Evolutionary conservation across 2,888 invertebrate species (phyloP).

Genomic region (Diarsia brunnea): DNA sequence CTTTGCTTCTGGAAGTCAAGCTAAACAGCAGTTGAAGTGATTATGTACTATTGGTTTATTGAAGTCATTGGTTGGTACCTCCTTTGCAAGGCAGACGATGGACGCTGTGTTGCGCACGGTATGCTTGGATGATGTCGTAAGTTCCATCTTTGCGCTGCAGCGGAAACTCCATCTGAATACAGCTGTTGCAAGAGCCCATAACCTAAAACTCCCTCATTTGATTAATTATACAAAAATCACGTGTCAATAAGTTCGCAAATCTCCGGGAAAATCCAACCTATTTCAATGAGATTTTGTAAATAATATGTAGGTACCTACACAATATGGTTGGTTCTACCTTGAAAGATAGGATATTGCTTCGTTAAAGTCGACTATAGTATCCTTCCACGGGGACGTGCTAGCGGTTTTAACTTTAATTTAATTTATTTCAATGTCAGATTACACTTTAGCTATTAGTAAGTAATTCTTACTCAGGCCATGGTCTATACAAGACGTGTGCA

Average conservation of each 20-base stretch:
- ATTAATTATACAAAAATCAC: background rate
- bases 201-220: conserved; percentile 73
- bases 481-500: too few relatives aligned
- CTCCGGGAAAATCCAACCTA: background rate
- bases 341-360: too few relatives aligned
- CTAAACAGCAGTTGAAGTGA: background rate
- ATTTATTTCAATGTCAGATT: too few relatives aligned
- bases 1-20: background rate
- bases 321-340: background rate
- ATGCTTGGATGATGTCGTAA: conserved; percentile 93
- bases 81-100: conserved; percentile 94
- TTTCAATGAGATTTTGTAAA: background rate
- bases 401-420: too few relatives aligned
- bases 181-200: conserved; percentile 93
- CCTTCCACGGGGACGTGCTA: too few relatives aligned
- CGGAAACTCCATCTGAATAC: conserved; percentile 93
- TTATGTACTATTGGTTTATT: background rate
- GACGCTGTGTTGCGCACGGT: conserved; percentile 94
- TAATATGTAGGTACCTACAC: too few relatives aligned
- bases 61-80: conserved; percentile 78
- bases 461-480: too few relatives aligned
- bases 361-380: too few relatives aligned
- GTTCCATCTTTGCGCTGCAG: conserved; percentile 93
- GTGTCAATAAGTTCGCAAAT: background rate
- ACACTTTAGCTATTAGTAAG: too few relatives aligned